Evolutionary conservation across 2,113 vertebrate genomes (phyloP), one percentile per base, ranked within the genome.

Genomic region (Daboia siamensis): DNA sequence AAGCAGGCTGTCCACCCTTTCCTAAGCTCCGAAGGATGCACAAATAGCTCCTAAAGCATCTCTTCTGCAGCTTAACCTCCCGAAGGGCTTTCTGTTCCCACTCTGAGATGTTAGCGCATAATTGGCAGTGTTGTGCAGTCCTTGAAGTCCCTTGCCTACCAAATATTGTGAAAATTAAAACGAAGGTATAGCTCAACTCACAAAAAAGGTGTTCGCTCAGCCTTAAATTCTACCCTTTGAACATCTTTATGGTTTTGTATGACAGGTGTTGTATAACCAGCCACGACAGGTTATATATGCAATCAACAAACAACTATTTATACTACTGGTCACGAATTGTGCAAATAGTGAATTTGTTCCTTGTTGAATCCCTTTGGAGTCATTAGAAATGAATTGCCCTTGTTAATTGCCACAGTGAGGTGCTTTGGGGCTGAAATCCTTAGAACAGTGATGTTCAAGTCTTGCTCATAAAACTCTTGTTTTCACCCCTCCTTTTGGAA

Each of bases 401-500:
- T 91, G 92, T 88, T 96, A 95, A 96, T 96, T 96, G 94, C 92
- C 94, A 57, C 52, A 44, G 69, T 85, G 93, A 95, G 74, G 39
- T 33, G 20, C 44, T 85, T 93, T 44, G 4, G 1, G 0, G 29
- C 84, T 10, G 20, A 80, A 80, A 80, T 3, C 93, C 86, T 93
- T 74, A 91, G 92, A 94, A 88, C 46, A 84, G 7, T 24, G 84
- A 87, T 92, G 93, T 93, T 92, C 92, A 92, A 94, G 69, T 59
- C 20, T 92, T 93, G 54, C 86, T 96, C 93, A 91, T 94, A 95
- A 96, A 93, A 90, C 91, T 90, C 89, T 24, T 86, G 64, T 23
- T 93, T 96, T 69, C 64, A 33, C 64, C 29, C 29, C 9, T 51
- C 13, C 26, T 74, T 90, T 54, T 52, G 11, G 11, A 5, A 90